Base-by-base conservation (phyloP, 2,113 vertebrate genomes). In the Odocoileus hemionus region DNA sequence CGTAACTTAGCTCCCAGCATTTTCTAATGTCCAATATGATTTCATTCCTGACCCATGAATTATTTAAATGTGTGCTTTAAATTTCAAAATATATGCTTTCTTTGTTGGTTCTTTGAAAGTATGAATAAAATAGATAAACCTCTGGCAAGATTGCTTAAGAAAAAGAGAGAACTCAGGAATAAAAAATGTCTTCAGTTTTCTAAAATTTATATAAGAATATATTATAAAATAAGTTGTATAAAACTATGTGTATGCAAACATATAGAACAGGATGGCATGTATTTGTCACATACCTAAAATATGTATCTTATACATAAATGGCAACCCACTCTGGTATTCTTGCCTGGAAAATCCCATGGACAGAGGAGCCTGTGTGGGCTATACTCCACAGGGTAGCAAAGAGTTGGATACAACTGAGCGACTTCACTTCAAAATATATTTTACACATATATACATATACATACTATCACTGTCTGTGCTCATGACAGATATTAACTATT, bases 161-260 rank as follows among this genome's bases (percentile, higher is more conserved):
- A 82, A 89, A 94, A 79, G 45, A 89, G 74, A 74, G 74, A 86
- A 57, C 36, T 76, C 54, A 61, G 36, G n/a, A 61, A 61, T 43
- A 25, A 60, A 84, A 95, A 89, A 52, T 58, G 33, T n/a, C 10
- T 61, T 86, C 23, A 67, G 19, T 92, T 92, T 91, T 74, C 39
- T 28, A 92, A 79, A 83, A 79, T 45, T 57, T 88, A 25, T 43
- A 50, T 90, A 67, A 67, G 47, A 52, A 80, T n/a, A 82, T 45
- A 52, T 57, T 50, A 76, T 88, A 61, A 91, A 96, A 82, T 70
- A 95, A 92, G 9, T 93, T 92, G 9, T 64, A 39, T 94, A 70
- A 84, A 96, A 96, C 26, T 79, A 5, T 67, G 39, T 83, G 19
- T 67, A n/a, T 45, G 13, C 82, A 94, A 64, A 89, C 4, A 30